Percentiles rank a stretch among this genome's conserved stretches.
Evolutionary conservation across 2,113 vertebrate species (phyloP).

Genomic region (Proteles cristata): DNA sequence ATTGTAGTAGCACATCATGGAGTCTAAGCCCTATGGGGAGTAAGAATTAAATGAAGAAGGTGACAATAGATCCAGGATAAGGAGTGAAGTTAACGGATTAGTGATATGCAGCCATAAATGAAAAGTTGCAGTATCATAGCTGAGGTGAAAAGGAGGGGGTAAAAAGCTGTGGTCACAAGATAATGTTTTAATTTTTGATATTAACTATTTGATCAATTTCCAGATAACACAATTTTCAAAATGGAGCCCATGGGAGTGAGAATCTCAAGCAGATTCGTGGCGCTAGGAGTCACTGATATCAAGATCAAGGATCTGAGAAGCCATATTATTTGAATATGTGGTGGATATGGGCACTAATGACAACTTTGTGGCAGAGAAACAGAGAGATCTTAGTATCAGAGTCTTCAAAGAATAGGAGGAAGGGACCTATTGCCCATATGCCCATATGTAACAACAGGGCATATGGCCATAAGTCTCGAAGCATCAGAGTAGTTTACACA

Average conservation of each 20-base stretch:
- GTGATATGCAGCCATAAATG: neutral
- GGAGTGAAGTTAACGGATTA: neutral
- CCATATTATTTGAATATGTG: too few species aligned
- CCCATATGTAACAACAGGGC: neutral
- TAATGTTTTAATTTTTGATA: neutral
- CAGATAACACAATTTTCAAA: neutral
- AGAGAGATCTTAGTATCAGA: neutral
- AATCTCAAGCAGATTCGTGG: too few species aligned
- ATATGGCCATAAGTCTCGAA: neutral
- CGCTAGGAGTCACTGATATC: neutral
- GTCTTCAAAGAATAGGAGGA: neutral
- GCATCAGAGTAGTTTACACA: neutral
- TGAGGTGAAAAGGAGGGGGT: accelerated
- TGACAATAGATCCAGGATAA: neutral
- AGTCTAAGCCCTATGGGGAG: neutral
- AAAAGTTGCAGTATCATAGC: neutral
- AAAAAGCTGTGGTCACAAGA: neutral
- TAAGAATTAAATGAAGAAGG: neutral
- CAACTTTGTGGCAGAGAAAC: neutral
- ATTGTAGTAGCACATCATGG: neutral
- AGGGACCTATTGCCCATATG: too few species aligned
- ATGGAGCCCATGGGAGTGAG: neutral
- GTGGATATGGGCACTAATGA: accelerated
- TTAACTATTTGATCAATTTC: neutral
- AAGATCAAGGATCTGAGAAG: neutral